phyloP scores from a whole-genome alignment of 2,888 invertebrate genomes.

The Seira musarum region DNA sequence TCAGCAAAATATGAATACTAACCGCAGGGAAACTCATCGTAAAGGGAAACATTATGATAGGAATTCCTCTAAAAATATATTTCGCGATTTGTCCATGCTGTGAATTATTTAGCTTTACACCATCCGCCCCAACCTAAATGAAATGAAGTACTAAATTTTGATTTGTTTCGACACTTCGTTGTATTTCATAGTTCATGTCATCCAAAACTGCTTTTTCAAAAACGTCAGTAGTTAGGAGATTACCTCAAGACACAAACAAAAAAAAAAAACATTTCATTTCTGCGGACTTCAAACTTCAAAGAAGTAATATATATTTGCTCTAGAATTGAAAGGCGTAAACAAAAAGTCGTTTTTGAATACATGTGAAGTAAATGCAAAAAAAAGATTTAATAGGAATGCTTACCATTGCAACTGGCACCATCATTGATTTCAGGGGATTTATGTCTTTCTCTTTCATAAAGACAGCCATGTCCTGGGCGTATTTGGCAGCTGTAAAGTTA shows the following conservation, averaged over 20 bases:
- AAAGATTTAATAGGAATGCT: slow-evolving; percentile 29
- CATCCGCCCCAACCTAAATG: slow-evolving; percentile 81
- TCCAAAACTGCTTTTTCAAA: too few species aligned
- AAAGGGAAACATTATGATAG: slow-evolving; percentile 86
- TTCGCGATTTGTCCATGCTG: slow-evolving; percentile 77
- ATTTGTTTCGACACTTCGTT: background rate
- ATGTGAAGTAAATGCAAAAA: slow-evolving; percentile 11
- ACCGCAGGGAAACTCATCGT: slow-evolving; percentile 89
- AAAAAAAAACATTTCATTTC: too few species aligned
- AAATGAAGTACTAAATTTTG: slow-evolving; percentile 20
- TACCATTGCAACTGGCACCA: slow-evolving; percentile 86
- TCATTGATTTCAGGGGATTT: slow-evolving; percentile 85
- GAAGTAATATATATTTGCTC: too few species aligned
- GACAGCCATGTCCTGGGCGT: slow-evolving; percentile 83
- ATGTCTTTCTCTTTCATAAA: slow-evolving; percentile 89
- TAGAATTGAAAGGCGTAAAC: background rate
- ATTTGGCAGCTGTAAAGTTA: slow-evolving; percentile 77
- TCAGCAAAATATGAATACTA: too few species aligned
- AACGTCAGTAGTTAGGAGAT: too few species aligned
- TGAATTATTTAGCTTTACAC: slow-evolving; percentile 76
- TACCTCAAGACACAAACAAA: too few species aligned
- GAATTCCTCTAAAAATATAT: slow-evolving; percentile 83
- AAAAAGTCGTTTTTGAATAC: background rate
- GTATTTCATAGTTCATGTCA: background rate
- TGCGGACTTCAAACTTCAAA: too few species aligned